Evolutionary conservation across 2,888 invertebrate species (phyloP).

Genomic region (Cerastis leucographa): DNA sequence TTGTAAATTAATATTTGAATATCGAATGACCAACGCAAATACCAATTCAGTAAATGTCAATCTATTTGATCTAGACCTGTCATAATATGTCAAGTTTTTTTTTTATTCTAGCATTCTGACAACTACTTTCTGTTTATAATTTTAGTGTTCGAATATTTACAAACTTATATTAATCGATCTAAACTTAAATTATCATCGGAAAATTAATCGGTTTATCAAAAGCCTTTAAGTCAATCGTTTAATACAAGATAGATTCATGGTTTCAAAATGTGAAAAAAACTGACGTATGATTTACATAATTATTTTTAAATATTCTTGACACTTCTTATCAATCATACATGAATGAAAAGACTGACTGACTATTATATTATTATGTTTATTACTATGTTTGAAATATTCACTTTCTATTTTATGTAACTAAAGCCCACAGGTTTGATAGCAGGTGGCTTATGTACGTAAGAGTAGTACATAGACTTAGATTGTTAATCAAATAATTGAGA

Average conservation of each 20-base stretch:
- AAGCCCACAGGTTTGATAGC: slow-evolving; percentile 6
- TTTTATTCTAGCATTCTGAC: not conserved
- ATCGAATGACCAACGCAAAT: not conserved
- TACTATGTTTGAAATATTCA: slow-evolving; percentile 1
- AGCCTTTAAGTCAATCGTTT: not conserved
- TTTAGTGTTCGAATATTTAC: not conserved
- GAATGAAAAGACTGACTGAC: slow-evolving; percentile 4
- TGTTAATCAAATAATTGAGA: slow-evolving; percentile 13
- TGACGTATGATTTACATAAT: not conserved
- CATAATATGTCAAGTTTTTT: slow-evolving; percentile 9
- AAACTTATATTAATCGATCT: not conserved
- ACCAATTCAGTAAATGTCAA: not conserved
- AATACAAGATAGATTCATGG: not conserved
- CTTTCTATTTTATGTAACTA: slow-evolving; percentile 55
- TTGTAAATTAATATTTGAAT: not conserved
- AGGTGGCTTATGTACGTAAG: slow-evolving; percentile 11
- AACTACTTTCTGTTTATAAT: not conserved
- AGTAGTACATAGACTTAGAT: not conserved
- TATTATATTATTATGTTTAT: too few relatives aligned
- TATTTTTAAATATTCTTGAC: slow-evolving; percentile 14
- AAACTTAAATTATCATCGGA: not conserved
- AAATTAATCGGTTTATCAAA: not conserved
- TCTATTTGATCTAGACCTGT: slow-evolving; percentile 10
- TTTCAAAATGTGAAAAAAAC: not conserved
- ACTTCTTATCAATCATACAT: slow-evolving; percentile 21